Evolutionary conservation across 2,797 vertebrate genomes (phyloP).

Genomic region (Leptoclinus maculatus): DNA sequence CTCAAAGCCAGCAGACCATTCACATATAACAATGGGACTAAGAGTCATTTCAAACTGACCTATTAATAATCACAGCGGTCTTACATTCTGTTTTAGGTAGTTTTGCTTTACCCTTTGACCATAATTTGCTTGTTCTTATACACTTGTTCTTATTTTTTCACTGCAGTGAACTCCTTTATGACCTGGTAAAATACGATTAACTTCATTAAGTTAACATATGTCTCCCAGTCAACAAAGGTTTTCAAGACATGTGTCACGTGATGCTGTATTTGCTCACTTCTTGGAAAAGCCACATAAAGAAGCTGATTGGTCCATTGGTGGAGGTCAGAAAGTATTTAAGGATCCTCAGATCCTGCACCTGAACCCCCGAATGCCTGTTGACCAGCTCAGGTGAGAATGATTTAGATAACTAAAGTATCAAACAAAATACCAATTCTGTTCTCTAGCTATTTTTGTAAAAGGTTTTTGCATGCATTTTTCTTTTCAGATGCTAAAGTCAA

Average conservation of each 20-base stretch:
- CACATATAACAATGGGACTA: neutral
- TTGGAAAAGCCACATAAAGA: neutral
- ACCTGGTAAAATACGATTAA: neutral
- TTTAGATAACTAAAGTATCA: neutral
- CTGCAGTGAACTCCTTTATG: neutral
- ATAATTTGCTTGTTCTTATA: neutral
- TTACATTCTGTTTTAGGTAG: neutral
- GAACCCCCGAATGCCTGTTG: neutral
- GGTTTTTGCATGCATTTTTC: neutral
- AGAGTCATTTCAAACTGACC: neutral
- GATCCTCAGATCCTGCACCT: conserved; percentile 5
- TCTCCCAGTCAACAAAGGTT: neutral
- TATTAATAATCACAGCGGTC: neutral
- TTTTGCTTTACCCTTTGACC: too few relatives aligned
- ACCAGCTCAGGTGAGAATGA: conserved; percentile 39
- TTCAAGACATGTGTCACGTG: neutral
- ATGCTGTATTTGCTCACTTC: neutral
- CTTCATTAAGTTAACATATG: neutral
- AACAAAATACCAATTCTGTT: neutral
- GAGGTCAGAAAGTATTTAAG: conserved; percentile 31
- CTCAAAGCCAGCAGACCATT: conserved; percentile 8
- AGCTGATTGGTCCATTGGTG: conserved; percentile 40
- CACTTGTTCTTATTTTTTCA: neutral
- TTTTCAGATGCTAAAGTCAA: neutral
- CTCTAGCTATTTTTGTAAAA: neutral